Percentiles rank a stretch among this genome's conserved stretches.
Conservation (phyloP, 2,113 vertebrate genomes). For the Stictonetta naevosa region DNA sequence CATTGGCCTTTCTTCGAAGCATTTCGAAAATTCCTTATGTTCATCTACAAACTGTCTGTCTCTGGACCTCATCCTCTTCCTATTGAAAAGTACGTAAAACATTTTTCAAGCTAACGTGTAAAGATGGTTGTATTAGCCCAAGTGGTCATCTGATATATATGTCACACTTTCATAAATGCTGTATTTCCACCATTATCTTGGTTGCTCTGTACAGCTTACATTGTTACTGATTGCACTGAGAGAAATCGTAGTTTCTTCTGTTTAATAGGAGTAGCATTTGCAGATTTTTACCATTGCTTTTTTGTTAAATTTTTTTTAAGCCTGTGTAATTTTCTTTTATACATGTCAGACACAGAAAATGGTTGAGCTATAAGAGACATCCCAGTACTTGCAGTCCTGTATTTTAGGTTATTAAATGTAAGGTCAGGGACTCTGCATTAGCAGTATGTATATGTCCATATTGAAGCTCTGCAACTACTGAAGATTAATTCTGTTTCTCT, state of each 20-base stretch:
- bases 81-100: constrained; percentile 92
- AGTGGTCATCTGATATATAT: not conserved
- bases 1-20: constrained; percentile 98
- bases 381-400: not conserved
- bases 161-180: not conserved
- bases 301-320: not conserved
- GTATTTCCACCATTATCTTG: not conserved
- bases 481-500: not conserved
- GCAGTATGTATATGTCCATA: not conserved
- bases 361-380: not conserved
- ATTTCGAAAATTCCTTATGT: constrained; percentile 96
- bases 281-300: not conserved
- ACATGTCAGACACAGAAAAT: not conserved
- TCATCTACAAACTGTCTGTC: constrained; percentile 96
- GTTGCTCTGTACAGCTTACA: not conserved
- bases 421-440: not conserved
- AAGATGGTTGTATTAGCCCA: not conserved
- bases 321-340: not conserved
- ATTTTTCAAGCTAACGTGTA: not conserved
- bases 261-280: not conserved
- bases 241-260: not conserved
- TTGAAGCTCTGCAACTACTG: not conserved
- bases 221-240: not conserved
- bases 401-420: not conserved
- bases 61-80: constrained; percentile 96